A percentile compares a stretch with the other conserved stretches of the same genome.
Conservation (phyloP, 1,140 invertebrate species). For the Argopecten irradians region DNA sequence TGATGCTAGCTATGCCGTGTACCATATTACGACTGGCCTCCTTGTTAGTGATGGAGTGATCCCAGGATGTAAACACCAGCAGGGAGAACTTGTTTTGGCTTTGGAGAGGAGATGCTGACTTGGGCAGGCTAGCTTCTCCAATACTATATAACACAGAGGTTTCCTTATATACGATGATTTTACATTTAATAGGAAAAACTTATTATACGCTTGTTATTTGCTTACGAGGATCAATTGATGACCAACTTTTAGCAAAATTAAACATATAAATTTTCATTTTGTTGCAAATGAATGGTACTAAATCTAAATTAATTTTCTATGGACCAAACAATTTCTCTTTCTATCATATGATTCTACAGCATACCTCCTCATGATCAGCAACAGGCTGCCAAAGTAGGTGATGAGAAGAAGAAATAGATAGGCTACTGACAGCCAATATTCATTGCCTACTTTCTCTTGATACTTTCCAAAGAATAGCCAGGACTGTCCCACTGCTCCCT, state of each 20-base stretch:
- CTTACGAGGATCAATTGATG: no score
- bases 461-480: slow-evolving; percentile 65
- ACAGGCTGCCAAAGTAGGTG: slow-evolving; percentile 62
- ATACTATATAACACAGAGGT: slow-evolving; percentile 41
- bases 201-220: no score
- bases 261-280: no score
- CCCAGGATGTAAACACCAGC: slow-evolving; percentile 62
- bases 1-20: slow-evolving; percentile 59
- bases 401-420: slow-evolving; percentile 57
- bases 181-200: background rate
- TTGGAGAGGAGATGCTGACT: slow-evolving; percentile 30
- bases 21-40: slow-evolving; percentile 57
- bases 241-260: no score
- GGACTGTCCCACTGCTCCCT: slow-evolving; percentile 58
- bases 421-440: slow-evolving; percentile 54
- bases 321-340: background rate
- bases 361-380: slow-evolving; percentile 60
- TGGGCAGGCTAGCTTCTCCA: slow-evolving; percentile 32
- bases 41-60: slow-evolving; percentile 56
- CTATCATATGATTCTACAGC: background rate
- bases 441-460: background rate
- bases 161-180: background rate
- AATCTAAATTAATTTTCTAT: no score
- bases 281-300: no score
- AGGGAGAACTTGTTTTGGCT: slow-evolving; percentile 53